Conservation (phyloP, 2,888 invertebrate genomes). For the Prosopocoilus inquinatus region DNA sequence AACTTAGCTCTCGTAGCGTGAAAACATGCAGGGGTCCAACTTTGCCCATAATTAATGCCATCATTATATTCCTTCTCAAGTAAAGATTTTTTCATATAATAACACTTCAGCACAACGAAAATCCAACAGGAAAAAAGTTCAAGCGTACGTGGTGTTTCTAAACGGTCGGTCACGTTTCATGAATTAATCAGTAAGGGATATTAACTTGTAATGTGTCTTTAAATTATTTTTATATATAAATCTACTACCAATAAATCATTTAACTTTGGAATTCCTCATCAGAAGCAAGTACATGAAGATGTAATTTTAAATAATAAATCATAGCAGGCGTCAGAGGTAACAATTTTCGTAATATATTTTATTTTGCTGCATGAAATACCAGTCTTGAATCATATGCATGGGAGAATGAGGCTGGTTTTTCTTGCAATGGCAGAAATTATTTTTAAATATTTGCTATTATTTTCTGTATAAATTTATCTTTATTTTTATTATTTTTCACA, state of each 20-base stretch:
- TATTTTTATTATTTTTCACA: no score
- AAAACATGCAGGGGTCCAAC: conserved; percentile 12
- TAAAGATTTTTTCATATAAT: background rate
- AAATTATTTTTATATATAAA: conserved; percentile 7
- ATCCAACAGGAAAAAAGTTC: background rate
- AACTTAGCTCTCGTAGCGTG: conserved; percentile 11
- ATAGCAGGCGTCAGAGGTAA: background rate
- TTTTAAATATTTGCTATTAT: no score
- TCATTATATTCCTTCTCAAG: background rate
- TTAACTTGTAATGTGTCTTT: conserved; percentile 13
- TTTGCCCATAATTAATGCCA: conserved; percentile 11
- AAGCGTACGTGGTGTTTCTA: background rate
- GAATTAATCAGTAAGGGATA: conserved; percentile 11
- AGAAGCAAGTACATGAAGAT: conserved; percentile 1
- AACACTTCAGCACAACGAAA: background rate
- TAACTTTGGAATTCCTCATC: background rate
- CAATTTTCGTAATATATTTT: background rate
- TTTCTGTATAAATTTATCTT: no score
- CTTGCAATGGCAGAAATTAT: no score
- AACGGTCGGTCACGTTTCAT: conserved; percentile 6
- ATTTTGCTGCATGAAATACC: background rate
- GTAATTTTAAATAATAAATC: conserved; percentile 2
- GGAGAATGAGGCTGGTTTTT: background rate
- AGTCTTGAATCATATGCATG: background rate
- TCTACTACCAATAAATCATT: conserved; percentile 4